phyloP scores from a whole-genome alignment of 2,888 invertebrate species.

The Rosalia funebris region DNA sequence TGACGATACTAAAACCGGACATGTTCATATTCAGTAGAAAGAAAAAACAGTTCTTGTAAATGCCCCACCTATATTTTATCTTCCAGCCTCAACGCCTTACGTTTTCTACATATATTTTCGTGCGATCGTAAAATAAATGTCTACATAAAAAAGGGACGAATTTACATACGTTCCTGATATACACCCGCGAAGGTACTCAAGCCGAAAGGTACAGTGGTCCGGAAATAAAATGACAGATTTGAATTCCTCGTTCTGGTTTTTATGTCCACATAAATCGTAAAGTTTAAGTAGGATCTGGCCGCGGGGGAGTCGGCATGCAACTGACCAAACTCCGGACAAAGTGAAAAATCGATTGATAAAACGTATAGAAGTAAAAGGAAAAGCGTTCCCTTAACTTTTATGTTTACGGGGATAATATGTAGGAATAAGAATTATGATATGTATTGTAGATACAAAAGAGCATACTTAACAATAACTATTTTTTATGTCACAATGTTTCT shows the following conservation, averaged over 20 bases:
- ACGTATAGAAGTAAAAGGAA: no score
- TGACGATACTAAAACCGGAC: no score
- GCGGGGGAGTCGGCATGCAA: no score
- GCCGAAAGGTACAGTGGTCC: not conserved
- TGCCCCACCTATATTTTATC: not conserved
- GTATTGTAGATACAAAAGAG: no score
- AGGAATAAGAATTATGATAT: no score
- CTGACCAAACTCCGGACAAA: no score
- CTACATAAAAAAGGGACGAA: conserved; percentile 9
- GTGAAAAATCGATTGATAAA: no score
- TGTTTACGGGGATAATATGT: no score
- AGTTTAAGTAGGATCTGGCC: not conserved
- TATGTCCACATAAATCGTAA: not conserved
- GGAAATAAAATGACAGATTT: conserved; percentile 10
- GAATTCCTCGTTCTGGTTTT: conserved; percentile 2
- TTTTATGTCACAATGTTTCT: no score
- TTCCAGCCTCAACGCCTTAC: not conserved
- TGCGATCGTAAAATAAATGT: conserved; percentile 7
- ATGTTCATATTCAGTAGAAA: no score
- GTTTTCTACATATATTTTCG: not conserved
- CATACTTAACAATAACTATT: no score
- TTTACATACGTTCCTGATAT: conserved; percentile 11
- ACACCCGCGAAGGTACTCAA: conserved; percentile 1
- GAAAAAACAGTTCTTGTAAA: not conserved
- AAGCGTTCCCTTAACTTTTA: no score